Evolutionary conservation across 2,797 vertebrate genomes (phyloP).

Genomic region (Pangasius sanitwongsei): DNA sequence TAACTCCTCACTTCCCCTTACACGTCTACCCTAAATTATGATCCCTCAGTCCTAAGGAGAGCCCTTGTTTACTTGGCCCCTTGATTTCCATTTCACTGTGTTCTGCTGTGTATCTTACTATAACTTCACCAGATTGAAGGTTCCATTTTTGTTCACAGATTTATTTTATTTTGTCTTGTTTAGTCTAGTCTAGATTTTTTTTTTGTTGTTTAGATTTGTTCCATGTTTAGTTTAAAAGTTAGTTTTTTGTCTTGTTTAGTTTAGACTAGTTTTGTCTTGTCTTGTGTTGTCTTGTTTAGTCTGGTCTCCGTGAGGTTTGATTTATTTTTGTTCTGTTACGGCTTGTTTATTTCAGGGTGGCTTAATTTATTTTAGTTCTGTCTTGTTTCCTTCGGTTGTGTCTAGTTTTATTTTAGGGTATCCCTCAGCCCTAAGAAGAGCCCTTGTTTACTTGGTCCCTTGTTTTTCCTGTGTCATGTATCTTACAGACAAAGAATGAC

Average conservation of each 20-base stretch:
- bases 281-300: neutral
- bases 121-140: neutral
- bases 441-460: neutral
- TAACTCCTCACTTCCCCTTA: neutral
- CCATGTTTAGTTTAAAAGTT: neutral
- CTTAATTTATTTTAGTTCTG: neutral
- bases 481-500: slow-evolving; percentile 34
- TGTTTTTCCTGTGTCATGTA: neutral
- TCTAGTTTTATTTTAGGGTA: slow-evolving; percentile 4
- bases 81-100: neutral
- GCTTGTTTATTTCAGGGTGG: neutral
- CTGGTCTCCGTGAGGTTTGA: neutral
- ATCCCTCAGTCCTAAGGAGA: neutral
- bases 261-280: too few species aligned
- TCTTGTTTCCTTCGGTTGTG: slow-evolving; percentile 3
- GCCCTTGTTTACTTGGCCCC: neutral
- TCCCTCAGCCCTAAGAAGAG: neutral
- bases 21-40: neutral
- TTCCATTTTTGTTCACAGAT: neutral
- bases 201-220: neutral
- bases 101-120: neutral
- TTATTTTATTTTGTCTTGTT: neutral
- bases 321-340: neutral
- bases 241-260: neutral
- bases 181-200: neutral